Conservation (phyloP, 2,888 invertebrate genomes). For the Orthosia gothica region DNA sequence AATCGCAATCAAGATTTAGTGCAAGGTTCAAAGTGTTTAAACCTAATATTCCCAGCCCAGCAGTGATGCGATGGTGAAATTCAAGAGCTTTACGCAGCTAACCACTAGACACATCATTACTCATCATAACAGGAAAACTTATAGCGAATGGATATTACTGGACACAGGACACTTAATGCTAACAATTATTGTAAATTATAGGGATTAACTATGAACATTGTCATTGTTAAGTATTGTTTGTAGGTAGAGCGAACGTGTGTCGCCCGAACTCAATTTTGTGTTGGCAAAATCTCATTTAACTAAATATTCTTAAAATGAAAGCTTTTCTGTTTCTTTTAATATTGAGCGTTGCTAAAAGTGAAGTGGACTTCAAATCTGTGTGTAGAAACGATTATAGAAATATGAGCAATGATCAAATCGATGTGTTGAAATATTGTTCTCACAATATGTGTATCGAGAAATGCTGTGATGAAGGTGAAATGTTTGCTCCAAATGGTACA, state of each 20-base stretch:
- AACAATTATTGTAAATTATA: no score
- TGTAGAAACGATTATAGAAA: conserved; percentile 25
- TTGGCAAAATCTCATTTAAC: background rate
- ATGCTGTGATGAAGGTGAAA: conserved; percentile 31
- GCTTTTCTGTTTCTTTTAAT: conserved; percentile 22
- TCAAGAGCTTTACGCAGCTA: no score
- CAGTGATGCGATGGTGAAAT: no score
- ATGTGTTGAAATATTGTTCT: conserved; percentile 17
- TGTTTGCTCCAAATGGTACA: background rate
- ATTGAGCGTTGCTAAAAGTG: conserved; percentile 32
- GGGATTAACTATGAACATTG: background rate
- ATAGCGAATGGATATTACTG: no score
- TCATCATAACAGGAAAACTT: no score
- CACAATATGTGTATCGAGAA: conserved; percentile 29
- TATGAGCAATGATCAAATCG: background rate
- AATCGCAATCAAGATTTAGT: no score
- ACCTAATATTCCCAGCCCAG: no score
- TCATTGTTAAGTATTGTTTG: background rate
- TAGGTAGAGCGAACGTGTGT: background rate
- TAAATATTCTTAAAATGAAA: background rate
- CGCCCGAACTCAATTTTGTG: no score
- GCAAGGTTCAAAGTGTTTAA: no score
- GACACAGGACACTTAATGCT: no score
- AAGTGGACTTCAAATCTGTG: background rate
- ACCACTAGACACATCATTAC: no score